These are phyloP conservation scores for Strix uralensis DNA, from an alignment of 2,113 vertebrate species.

Conservation along the genomic window DNA sequence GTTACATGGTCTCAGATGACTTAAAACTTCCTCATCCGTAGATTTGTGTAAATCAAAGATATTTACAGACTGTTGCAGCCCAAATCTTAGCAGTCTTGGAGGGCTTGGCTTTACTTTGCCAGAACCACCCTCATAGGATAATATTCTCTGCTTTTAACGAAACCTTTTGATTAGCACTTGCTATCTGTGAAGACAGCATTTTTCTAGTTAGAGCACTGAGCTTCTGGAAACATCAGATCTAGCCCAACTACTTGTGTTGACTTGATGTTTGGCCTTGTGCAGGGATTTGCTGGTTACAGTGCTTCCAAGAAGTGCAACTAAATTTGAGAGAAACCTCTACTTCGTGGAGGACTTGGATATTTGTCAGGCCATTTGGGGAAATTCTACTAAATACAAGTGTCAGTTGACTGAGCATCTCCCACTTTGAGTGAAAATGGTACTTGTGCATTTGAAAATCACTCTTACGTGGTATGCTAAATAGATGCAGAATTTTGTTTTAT, in stretches of 20 bases:
- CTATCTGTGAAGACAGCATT: neutral
- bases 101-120: neutral
- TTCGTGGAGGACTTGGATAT: neutral
- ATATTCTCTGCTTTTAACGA: neutral
- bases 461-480: neutral
- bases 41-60: neutral
- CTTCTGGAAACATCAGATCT: neutral
- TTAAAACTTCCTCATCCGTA: neutral
- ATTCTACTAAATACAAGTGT: neutral
- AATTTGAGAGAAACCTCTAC: neutral
- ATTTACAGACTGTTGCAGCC: neutral
- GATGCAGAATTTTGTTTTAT: neutral
- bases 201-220: neutral
- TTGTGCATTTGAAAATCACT: neutral
- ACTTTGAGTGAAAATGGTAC: neutral
- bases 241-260: neutral
- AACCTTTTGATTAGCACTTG: neutral
- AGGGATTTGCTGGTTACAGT: neutral
- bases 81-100: neutral
- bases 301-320: neutral
- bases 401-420: neutral
- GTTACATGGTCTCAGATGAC: neutral
- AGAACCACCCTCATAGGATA: neutral
- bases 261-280: neutral
- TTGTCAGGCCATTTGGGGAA: neutral